A percentile compares a stretch with the other conserved stretches of the same genome.
phyloP scores from a whole-genome alignment of 2,888 invertebrate genomes.

The Stenodera caucasica region DNA sequence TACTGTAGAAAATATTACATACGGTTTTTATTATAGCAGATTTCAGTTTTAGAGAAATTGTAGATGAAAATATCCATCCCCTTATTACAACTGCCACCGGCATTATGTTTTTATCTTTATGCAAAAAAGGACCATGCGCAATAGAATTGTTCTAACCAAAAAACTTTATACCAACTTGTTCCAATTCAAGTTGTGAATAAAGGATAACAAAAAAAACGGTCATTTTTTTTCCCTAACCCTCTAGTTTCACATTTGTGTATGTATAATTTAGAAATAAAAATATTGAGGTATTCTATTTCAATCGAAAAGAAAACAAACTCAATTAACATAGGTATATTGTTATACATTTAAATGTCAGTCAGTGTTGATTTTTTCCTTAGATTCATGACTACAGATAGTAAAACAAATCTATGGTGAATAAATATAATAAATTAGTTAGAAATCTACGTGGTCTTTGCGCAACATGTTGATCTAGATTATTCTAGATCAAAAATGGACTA shows the following conservation, averaged over 20 bases:
- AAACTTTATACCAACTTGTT: conserved; percentile 9
- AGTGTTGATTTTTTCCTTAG: not conserved
- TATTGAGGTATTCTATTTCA: conserved; percentile 3
- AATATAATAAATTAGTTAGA: not conserved
- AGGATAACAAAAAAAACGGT: not conserved
- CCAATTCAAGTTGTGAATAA: not conserved
- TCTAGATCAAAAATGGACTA: too few species aligned
- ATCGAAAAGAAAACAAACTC: not conserved
- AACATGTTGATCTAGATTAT: too few species aligned
- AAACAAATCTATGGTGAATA: not conserved
- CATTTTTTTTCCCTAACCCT: conserved; percentile 7
- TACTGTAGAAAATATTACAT: conserved; percentile 27
- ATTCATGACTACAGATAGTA: too few species aligned
- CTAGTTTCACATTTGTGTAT: conserved; percentile 10
- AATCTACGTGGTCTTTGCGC: not conserved
- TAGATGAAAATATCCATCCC: conserved; percentile 26
- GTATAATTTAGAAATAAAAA: conserved; percentile 16
- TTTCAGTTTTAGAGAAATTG: conserved; percentile 23
- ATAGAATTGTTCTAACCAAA: not conserved
- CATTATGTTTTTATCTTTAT: conserved; percentile 26
- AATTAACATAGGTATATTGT: conserved; percentile 14
- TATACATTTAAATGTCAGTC: conserved; percentile 4
- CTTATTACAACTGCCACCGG: conserved; percentile 28
- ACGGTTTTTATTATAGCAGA: conserved; percentile 28
- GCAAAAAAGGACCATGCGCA: conserved; percentile 23